A percentile compares a stretch with the other conserved stretches of the same genome.
Conservation (phyloP, 2,113 vertebrate genomes). For the Cyprinodon variegatus region DNA sequence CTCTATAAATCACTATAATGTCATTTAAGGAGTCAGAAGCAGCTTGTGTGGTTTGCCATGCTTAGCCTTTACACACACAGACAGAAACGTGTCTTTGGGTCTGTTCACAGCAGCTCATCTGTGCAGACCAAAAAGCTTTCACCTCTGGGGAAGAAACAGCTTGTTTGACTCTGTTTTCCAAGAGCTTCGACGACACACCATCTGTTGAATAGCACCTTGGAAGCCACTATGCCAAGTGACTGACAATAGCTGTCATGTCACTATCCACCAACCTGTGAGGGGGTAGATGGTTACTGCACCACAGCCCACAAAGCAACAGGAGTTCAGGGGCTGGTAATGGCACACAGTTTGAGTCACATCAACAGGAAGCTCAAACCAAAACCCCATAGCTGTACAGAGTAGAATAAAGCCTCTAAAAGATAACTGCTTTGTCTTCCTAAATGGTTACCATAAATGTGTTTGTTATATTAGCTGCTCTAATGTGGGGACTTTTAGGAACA, state of each 20-base stretch:
- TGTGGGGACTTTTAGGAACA: constrained; percentile 37
- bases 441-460: neutral
- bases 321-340: constrained; percentile 36
- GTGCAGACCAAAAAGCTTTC: constrained; percentile 12
- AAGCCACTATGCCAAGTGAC: constrained; percentile 19
- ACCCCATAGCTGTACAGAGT: neutral
- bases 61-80: neutral
- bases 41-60: constrained; percentile 4
- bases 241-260: constrained; percentile 31
- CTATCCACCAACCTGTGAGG: constrained; percentile 12
- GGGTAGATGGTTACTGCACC: neutral
- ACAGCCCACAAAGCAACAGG: constrained; percentile 35
- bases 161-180: constrained; percentile 51
- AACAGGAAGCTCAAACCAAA: neutral
- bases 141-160: constrained; percentile 23
- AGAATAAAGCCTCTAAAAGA: neutral
- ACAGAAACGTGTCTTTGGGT: neutral
- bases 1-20: constrained; percentile 47
- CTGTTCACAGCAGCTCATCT: constrained; percentile 27
- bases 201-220: constrained; percentile 39
- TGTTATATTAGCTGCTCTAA: constrained; percentile 41
- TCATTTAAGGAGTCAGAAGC: constrained; percentile 12
- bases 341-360: constrained; percentile 27
- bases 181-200: constrained; percentile 52
- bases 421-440: constrained; percentile 14